Evolutionary conservation across 1,140 invertebrate genomes (phyloP).

Genomic region (Platyura marginata): DNA sequence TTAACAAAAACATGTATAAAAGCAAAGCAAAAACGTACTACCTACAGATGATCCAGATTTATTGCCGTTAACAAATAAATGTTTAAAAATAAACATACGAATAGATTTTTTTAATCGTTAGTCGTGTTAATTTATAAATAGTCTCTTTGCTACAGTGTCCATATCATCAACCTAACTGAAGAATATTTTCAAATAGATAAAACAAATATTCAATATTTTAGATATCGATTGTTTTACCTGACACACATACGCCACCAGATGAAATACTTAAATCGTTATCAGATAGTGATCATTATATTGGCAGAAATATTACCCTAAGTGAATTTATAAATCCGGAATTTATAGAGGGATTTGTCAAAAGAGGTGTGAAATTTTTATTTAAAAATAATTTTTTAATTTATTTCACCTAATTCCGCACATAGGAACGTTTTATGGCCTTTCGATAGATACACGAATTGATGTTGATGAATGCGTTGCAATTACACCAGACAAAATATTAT

Average conservation of each 20-base stretch:
- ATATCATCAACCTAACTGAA: no score
- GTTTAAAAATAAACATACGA: no score
- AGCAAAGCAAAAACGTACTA: no score
- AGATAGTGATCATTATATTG: conserved; percentile 34
- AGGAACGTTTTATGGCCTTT: conserved; percentile 30
- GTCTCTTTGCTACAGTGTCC: no score
- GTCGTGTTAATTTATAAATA: neutral
- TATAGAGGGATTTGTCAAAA: conserved; percentile 28
- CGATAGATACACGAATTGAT: conserved; percentile 29
- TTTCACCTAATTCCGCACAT: conserved; percentile 8
- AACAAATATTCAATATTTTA: no score
- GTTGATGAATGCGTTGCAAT: conserved; percentile 28
- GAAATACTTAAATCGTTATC: conserved; percentile 13
- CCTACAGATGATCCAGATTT: no score
- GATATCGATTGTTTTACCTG: conserved; percentile 2
- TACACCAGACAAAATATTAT: conserved; percentile 27
- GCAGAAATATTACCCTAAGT: conserved; percentile 21
- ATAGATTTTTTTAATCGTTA: no score
- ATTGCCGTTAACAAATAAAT: no score
- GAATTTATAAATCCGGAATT: conserved; percentile 31
- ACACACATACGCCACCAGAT: neutral
- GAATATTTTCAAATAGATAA: no score
- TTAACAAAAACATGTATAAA: no score
- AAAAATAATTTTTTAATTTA: conserved; percentile 1
- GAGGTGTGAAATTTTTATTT: conserved; percentile 7